A percentile compares a stretch with the other conserved stretches of the same genome.
phyloP scores from a whole-genome alignment of 2,888 invertebrate species.

The Drosophila flavopinicola region DNA sequence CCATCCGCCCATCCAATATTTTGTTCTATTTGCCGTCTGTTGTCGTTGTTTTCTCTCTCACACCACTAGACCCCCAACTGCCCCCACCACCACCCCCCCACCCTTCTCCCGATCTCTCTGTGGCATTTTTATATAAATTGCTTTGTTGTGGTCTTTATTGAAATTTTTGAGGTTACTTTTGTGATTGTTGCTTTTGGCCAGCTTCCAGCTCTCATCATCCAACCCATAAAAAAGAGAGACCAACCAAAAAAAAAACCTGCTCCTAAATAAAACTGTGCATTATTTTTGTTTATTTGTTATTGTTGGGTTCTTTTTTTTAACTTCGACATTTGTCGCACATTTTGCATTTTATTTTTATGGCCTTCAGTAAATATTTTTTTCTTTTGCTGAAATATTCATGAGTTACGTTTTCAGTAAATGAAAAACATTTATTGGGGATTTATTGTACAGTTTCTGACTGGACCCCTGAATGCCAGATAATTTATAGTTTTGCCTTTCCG shows the following conservation, averaged over 20 bases:
- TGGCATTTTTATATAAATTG: conserved; percentile 81
- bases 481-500: conserved; percentile 66
- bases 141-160: conserved; percentile 81
- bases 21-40: conserved; percentile 66
- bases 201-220: conserved; percentile 42
- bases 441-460: conserved; percentile 57
- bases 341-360: conserved; percentile 68
- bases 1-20: conserved; percentile 35
- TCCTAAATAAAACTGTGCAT: conserved; percentile 71
- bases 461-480: conserved; percentile 64
- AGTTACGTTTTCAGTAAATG: conserved; percentile 76
- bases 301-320: conserved; percentile 50
- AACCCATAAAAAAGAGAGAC: conserved; percentile 14
- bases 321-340: conserved; percentile 57
- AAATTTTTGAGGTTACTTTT: conserved; percentile 81
- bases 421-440: conserved; percentile 74
- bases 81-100: neutral
- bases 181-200: conserved; percentile 76
- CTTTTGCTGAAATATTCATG: conserved; percentile 73
- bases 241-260: conserved; percentile 29
- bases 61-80: neutral
- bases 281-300: conserved; percentile 78
- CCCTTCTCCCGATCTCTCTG: conserved; percentile 16
- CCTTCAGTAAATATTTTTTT: conserved; percentile 20
- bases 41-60: conserved; percentile 40